Evolutionary conservation across 1,140 invertebrate species (phyloP).

Genomic region (Ganaspis sp.): DNA sequence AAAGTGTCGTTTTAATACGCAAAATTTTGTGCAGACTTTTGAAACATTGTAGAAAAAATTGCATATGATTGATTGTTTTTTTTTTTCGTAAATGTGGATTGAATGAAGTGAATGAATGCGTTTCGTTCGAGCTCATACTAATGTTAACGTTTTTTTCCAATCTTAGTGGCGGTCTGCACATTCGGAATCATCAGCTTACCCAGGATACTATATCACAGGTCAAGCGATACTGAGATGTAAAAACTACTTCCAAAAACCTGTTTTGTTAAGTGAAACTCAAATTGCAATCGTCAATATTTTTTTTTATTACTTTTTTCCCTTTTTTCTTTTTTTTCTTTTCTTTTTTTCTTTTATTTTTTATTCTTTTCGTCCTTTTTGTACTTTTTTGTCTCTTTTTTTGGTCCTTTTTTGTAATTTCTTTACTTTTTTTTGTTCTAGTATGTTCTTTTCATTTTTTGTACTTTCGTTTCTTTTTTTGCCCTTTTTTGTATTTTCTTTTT

Average conservation of each 20-base stretch:
- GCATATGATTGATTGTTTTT: neutral
- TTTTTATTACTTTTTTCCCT: no score
- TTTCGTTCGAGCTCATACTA: slow-evolving; percentile 71
- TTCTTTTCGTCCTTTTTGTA: no score
- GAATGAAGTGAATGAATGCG: slow-evolving; percentile 68
- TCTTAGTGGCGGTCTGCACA: slow-evolving; percentile 73
- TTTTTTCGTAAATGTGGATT: slow-evolving; percentile 49
- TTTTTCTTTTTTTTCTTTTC: no score
- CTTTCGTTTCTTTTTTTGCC: no score
- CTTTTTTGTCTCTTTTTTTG: no score
- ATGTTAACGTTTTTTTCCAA: slow-evolving; percentile 75
- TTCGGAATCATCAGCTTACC: slow-evolving; percentile 73
- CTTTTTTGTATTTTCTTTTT: no score
- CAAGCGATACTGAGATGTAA: slow-evolving; percentile 67
- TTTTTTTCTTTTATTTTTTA: no score
- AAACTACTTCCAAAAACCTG: slow-evolving; percentile 54
- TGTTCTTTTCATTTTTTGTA: no score
- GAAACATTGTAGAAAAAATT: neutral
- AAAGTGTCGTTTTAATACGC: neutral
- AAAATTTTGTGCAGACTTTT: no score
- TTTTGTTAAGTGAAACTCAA: slow-evolving; percentile 42
- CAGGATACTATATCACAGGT: slow-evolving; percentile 73
- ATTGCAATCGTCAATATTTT: neutral
- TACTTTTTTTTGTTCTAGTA: no score
- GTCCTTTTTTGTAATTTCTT: no score